Evolutionary conservation across 2,797 vertebrate species (phyloP), one percentile per base, ranked within the genome.

Genomic region (Glyptemys insculpta): DNA sequence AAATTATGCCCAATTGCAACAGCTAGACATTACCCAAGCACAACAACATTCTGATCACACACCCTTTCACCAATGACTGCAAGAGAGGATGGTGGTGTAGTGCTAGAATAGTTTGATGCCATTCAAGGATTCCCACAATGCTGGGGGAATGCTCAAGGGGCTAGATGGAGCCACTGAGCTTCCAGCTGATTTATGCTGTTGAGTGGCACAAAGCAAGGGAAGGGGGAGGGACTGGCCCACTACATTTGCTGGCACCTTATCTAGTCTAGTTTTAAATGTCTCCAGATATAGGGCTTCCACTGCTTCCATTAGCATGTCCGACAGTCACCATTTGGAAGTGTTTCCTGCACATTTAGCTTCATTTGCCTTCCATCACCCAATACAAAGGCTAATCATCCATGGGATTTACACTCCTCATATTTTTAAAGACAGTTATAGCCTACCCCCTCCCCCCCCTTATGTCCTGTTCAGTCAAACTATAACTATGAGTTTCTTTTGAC

Each of bases 391-490:
- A 41, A 41, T 52, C 52, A 29, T 44, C 52, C 44, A 31, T 76
- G 34, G 18, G 41, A 47, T 78, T 86, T 54, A 47, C 49, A 47
- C n/a, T 37, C 8, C 34, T 25, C 31, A 50, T 3, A 5, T 14
- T n/a, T 44, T 15, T 65, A 2, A 31, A 49, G 47, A 79, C 37
- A 31, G 56, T 3, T 1, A 27, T 10, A n/a, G 1, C 34, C 2
- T 0, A 47, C 9, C 53, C 27, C 8, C 14, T 31, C 7, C 44
- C 6, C 31, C 23, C 9, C 0, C 15, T 9, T n/a, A 65, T 5
- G 19, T 47, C 49, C 78, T 11, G 31, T 5, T 4, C 3, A 15
- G 49, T 1, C 0, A 87, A 10, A 3, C 29, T 5, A 31, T 27
- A 41, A 83, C 29, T 11, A 49, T 2, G 49, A 23, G 12, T 68